Base-by-base conservation (phyloP, 2,888 invertebrate species). In the Mythimna ferrago region DNA sequence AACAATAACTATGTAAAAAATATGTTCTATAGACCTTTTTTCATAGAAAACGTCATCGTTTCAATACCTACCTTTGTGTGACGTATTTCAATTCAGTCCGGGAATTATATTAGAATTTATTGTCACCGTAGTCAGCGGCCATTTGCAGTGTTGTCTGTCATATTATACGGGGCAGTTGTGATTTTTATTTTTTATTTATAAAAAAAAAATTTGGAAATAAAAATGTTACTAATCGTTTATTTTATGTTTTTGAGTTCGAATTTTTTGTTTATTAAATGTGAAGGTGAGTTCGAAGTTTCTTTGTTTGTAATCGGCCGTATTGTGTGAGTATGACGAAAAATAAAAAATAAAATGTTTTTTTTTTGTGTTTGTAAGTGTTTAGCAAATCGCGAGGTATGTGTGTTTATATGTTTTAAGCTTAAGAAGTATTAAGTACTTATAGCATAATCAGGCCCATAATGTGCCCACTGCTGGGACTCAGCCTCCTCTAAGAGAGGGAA, bases 201-300 rank as follows among this genome's bases (percentile, higher is more conserved):
- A 7, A 66, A 21, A 32, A 38, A 14, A 3, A n/a, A 54, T 41
- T 65, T 21, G 0, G 2, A 19, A 5, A 2, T 64, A 58, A 78
- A 67, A 67, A 81, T 81, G 73, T 38, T 61, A 2, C 4, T 48
- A 16, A 1, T 58, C 4, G 11, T 67, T 61, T 61, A 51, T 61
- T 54, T 73, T 3, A 5, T 76, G 76, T 7, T 58, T 19, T 14
- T 79, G 44, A 58, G 65, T 54, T 67, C 67, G 4, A 73, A 61
- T n/a, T 73, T 77, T 61, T 65, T 78, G 10, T 65, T 67, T 0
- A 57, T 81, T 38, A 73, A 56, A n/a, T 57, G 54, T 6, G 57
- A 67, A 51, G 80, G 80, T 80, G 54, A 81, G 81, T 81, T 57
- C 7, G 6, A 51, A 16, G 7, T 51, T 51, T 19, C 0, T 71